Evolutionary conservation across 2,888 invertebrate genomes (phyloP), one percentile per base, ranked within the genome.

Genomic region (Drosophila pseudotakahashii): DNA sequence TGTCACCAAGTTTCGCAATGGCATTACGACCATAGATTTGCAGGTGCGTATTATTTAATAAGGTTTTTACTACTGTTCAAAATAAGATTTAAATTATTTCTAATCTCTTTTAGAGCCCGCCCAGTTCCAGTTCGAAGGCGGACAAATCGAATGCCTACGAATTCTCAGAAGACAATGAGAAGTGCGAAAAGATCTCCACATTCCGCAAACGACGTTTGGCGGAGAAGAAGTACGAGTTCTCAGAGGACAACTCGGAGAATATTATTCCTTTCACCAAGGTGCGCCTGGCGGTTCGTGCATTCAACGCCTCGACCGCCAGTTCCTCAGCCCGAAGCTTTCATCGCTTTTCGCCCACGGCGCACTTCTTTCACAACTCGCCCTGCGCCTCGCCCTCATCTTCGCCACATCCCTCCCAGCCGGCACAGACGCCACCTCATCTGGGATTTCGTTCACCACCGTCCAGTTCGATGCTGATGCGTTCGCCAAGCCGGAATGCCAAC

Each of bases 171-270:
- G 97, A 97, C 79, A 94, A 95, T 7, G 96, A 96, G 79, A 96
- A 96, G 76, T 96, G 96, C 88, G 97, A 97, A 89, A 97, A 97
- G 88, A 94, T 97, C n/a, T 96, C 96, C 82, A 95, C 95, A 86
- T 97, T 96, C 89, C 94, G 97, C 7, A 96, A 97, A 89, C 94
- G 97, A 58, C 94, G 97, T 7, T 92, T 97, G 55, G 98, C 98
- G 0, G 97, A 98, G 87, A 98, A 98, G 90, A 97, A 97, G 90
- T 98, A 98, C 89, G 97, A 97, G 89, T 97, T 98, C 89, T 96
- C 96, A 0, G 97, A 97, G 81, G 97, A 97, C 69, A 94, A 94
- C 77, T 93, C 94, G 0, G 94, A 94, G 84, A 94, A 94, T 78
- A 94, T 94, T 63, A 93, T 94, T 84, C 93, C 89, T 50, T 91